Evolutionary conservation across 2,797 vertebrate genomes (phyloP).

Genomic region (Philypnodon macrostomus): DNA sequence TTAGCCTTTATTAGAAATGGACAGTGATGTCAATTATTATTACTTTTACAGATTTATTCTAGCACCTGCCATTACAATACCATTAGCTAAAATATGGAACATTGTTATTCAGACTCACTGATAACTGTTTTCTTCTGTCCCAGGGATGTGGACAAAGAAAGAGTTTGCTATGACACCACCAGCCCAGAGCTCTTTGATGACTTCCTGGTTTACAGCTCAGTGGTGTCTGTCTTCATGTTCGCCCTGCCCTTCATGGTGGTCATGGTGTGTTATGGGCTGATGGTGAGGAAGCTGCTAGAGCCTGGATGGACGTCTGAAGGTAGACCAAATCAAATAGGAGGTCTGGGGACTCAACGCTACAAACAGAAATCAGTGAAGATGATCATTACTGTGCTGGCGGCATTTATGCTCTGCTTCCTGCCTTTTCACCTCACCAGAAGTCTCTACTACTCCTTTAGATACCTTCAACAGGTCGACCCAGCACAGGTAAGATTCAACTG

Average conservation of each 20-base stretch:
- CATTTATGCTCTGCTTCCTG: slow-evolving; percentile 90
- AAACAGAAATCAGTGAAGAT: slow-evolving; percentile 95
- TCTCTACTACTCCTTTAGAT: slow-evolving; percentile 90
- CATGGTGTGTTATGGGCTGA: slow-evolving; percentile 87
- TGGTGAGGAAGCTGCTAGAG: slow-evolving; percentile 83
- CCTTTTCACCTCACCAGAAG: slow-evolving; percentile 93
- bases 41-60: too few species aligned
- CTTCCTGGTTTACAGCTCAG: slow-evolving; percentile 88
- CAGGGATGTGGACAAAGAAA: slow-evolving; percentile 43
- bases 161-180: slow-evolving; percentile 90
- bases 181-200: slow-evolving; percentile 83
- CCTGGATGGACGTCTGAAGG: slow-evolving; percentile 55
- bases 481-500: slow-evolving; percentile 47
- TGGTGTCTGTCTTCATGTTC: slow-evolving; percentile 87
- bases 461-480: slow-evolving; percentile 69
- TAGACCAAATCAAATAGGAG: slow-evolving; percentile 40
- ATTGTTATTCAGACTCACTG: too few species aligned
- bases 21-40: too few species aligned
- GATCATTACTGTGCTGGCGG: slow-evolving; percentile 86
- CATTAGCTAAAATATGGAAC: too few species aligned
- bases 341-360: slow-evolving; percentile 68
- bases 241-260: slow-evolving; percentile 85
- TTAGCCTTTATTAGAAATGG: too few species aligned
- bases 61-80: too few species aligned
- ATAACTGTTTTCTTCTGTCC: background rate